Evolutionary conservation across 2,888 invertebrate species (phyloP).

Genomic region (Lutraria lutraria): DNA sequence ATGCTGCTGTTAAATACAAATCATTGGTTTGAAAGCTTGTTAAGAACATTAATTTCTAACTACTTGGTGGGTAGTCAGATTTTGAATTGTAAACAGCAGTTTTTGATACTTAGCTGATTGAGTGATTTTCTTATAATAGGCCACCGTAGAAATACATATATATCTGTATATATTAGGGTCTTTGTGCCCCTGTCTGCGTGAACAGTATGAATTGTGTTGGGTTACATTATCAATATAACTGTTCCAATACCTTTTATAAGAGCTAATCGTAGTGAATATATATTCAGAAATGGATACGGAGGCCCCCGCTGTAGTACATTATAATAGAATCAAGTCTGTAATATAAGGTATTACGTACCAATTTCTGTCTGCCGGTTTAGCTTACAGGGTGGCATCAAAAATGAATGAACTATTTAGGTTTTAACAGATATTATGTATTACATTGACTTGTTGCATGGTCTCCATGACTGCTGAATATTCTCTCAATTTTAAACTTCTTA

Average conservation of each 20-base stretch:
- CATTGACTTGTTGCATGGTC: slow-evolving; percentile 17
- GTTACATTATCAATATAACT: slow-evolving; percentile 8
- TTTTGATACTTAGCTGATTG: not conserved
- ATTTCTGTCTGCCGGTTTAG: slow-evolving; percentile 9
- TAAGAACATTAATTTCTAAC: slow-evolving; percentile 5
- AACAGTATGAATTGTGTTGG: not conserved
- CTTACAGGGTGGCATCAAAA: slow-evolving; percentile 18
- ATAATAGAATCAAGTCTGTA: not conserved
- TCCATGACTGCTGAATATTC: not conserved
- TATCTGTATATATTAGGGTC: not conserved
- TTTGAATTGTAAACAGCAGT: slow-evolving; percentile 25
- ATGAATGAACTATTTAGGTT: slow-evolving; percentile 16
- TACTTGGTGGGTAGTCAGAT: not conserved
- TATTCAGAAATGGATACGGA: slow-evolving; percentile 1
- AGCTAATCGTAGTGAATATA: not conserved
- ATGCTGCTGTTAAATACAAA: slow-evolving; percentile 5
- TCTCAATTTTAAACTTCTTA: not conserved
- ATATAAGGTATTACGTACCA: slow-evolving; percentile 7
- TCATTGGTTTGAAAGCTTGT: slow-evolving; percentile 7
- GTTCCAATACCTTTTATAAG: slow-evolving; percentile 14
- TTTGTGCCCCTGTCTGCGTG: not conserved
- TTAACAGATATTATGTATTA: not conserved
- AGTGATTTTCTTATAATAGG: not conserved
- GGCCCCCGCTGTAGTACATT: slow-evolving; percentile 25
- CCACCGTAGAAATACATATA: not conserved